Conservation (phyloP, 2,113 vertebrate species). For the Channa argus region DNA sequence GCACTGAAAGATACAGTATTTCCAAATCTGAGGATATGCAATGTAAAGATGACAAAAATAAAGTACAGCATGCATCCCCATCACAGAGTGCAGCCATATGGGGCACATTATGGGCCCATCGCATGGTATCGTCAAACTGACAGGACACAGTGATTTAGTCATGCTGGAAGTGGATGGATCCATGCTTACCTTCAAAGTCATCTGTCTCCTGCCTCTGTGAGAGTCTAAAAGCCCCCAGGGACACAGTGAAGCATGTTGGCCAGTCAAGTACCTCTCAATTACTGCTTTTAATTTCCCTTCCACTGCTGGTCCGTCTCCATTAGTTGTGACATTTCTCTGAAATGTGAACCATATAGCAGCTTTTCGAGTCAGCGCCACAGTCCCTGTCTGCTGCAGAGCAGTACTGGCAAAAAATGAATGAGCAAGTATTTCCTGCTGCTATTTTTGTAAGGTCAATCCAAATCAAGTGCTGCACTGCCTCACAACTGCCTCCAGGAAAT, state of each 20-base stretch:
- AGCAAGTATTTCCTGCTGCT: no score
- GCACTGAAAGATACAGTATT: background rate
- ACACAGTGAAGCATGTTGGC: slow-evolving; percentile 64
- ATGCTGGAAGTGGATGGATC: slow-evolving; percentile 68
- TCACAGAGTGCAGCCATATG: slow-evolving; percentile 65
- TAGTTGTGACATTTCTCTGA: slow-evolving; percentile 61
- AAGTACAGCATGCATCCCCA: slow-evolving; percentile 36
- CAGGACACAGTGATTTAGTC: slow-evolving; percentile 70
- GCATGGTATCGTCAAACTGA: slow-evolving; percentile 67
- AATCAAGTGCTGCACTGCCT: no score
- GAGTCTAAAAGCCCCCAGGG: slow-evolving; percentile 60
- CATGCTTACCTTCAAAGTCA: slow-evolving; percentile 62
- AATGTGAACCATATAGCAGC: slow-evolving; percentile 28
- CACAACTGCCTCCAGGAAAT: no score
- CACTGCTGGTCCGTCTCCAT: slow-evolving; percentile 64
- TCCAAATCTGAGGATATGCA: slow-evolving; percentile 17
- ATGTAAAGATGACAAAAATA: slow-evolving; percentile 23
- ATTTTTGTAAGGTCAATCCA: no score
- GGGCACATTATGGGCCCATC: slow-evolving; percentile 64
- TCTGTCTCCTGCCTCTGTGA: slow-evolving; percentile 57
- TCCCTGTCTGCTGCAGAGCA: background rate
- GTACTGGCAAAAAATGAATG: no score
- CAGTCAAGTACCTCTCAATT: slow-evolving; percentile 69
- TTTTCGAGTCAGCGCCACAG: slow-evolving; percentile 2
- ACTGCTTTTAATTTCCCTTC: slow-evolving; percentile 67